These are phyloP conservation scores for Philaethria dido DNA, from an alignment of 2,888 invertebrate genomes.

Conservation along the genomic window DNA sequence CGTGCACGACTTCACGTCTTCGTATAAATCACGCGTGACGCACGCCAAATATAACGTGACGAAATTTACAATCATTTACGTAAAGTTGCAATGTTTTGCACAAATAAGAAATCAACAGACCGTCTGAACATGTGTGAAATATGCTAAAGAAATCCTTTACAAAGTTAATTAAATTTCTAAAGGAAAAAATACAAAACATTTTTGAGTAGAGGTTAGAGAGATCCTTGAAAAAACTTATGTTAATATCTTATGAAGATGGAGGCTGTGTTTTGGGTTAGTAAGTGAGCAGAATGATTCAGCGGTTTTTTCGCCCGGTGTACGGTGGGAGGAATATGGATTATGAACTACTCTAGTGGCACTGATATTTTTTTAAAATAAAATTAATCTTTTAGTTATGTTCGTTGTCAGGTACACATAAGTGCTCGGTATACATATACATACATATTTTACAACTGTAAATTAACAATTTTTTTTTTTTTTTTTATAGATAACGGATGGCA, in stretches of 20 bases:
- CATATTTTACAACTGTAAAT: not conserved
- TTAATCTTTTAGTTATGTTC: not conserved
- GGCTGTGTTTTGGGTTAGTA: conserved; percentile 23
- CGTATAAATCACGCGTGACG: conserved; percentile 39
- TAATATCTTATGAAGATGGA: conserved; percentile 17
- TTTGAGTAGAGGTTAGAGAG: not conserved
- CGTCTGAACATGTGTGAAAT: not conserved
- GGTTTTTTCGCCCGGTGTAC: conserved; percentile 15
- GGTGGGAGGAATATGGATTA: conserved; percentile 26
- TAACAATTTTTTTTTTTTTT: no score
- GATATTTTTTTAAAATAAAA: conserved; percentile 13
- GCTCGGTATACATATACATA: no score
- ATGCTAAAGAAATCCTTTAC: not conserved
- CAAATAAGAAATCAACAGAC: conserved; percentile 1
- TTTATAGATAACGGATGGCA: no score
- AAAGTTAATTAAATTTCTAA: no score
- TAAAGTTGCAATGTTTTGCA: conserved; percentile 9
- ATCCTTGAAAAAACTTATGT: not conserved
- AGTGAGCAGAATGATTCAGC: conserved; percentile 35
- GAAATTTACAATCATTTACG: conserved; percentile 42
- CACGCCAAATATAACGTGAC: conserved; percentile 41
- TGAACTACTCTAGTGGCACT: conserved; percentile 39
- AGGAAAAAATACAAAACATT: no score
- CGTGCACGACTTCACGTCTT: conserved; percentile 38
- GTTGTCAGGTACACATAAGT: not conserved